Evolutionary conservation across 1,140 invertebrate genomes (phyloP), one percentile per base, ranked within the genome.

Genomic region (Drosophila grimshawi): DNA sequence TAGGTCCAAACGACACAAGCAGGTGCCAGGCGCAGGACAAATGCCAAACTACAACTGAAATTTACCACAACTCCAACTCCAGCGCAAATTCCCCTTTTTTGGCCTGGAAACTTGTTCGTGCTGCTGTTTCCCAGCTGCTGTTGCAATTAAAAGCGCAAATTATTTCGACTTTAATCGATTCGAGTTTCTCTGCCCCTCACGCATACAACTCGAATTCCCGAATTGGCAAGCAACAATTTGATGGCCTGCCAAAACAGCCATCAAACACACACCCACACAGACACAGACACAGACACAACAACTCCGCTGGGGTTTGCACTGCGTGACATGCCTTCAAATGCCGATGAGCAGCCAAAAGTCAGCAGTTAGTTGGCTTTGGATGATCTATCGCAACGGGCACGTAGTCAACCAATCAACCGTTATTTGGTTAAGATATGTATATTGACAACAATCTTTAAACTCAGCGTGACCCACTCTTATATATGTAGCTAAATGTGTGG

Each of bases 141-240:
- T 64, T 66, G 72, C 83, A 83, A 86, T 89, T 83, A 89, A 88
- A 89, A 71, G 73, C 45, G 52, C 76, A 82, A 80, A 89, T 83
- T 75, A 80, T 83, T 80, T 67, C 45, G 53, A 78, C 80, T 83
- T 78, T 77, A 83, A 88, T 88, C 83, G 83, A 88, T 89, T 80
- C 60, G 3, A 41, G 49, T 55, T 51, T 67, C 39, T 27, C 64
- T 57, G 61, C 69, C 55, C 30, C 74, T 62, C 74, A 81, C 72
- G 57, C 78, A 81, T 30, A 41, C 62, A 64, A 29, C 52, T 30
- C 79, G 10, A 55, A 77, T 82, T 80, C 80, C 65, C 82, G 10
- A 60, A 69, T 76, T 79, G 67, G 49, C 82, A 48, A 65, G 64
- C 76, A 82, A 77, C 78, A 78, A 81, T 81, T 81, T 68, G 39